phyloP scores from a whole-genome alignment of 1,140 invertebrate species.

The Parasteatoda tepidariorum region DNA sequence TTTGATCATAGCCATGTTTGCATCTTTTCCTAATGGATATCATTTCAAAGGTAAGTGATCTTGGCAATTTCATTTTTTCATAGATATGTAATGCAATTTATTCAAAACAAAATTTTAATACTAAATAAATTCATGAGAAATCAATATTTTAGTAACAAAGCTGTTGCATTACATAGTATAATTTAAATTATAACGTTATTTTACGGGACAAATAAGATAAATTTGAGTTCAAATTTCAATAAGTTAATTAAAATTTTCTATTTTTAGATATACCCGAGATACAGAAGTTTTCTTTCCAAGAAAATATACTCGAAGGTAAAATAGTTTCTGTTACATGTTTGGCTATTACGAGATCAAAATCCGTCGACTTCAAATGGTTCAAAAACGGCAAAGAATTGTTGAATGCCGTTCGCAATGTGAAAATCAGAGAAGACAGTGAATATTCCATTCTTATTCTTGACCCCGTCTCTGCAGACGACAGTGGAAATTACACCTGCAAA shows the following conservation, averaged over 20 bases:
- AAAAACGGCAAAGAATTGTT: constrained; percentile 57
- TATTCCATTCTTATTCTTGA: constrained; percentile 75
- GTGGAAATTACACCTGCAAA: constrained; percentile 65
- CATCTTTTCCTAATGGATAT: too few relatives aligned
- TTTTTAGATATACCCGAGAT: constrained; percentile 32
- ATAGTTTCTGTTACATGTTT: constrained; percentile 37
- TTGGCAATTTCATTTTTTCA: not conserved
- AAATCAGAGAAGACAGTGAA: constrained; percentile 35
- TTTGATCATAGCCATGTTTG: too few relatives aligned
- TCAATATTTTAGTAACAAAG: too few relatives aligned
- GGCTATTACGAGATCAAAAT: not conserved
- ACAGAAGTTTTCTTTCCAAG: constrained; percentile 47
- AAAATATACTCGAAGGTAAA: constrained; percentile 37
- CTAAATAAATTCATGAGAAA: too few relatives aligned
- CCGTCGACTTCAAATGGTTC: constrained; percentile 46
- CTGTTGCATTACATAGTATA: too few relatives aligned
- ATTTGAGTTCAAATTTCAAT: too few relatives aligned
- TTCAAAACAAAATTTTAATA: too few relatives aligned
- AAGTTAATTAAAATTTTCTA: not conserved
- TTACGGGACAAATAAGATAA: too few relatives aligned
- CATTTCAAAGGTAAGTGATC: not conserved
- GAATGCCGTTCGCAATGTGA: not conserved
- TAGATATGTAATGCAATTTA: not conserved
- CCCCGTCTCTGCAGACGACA: constrained; percentile 75
- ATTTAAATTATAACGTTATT: too few relatives aligned